Conservation (phyloP, 2,888 invertebrate species). For the Heliothis peltigera region DNA sequence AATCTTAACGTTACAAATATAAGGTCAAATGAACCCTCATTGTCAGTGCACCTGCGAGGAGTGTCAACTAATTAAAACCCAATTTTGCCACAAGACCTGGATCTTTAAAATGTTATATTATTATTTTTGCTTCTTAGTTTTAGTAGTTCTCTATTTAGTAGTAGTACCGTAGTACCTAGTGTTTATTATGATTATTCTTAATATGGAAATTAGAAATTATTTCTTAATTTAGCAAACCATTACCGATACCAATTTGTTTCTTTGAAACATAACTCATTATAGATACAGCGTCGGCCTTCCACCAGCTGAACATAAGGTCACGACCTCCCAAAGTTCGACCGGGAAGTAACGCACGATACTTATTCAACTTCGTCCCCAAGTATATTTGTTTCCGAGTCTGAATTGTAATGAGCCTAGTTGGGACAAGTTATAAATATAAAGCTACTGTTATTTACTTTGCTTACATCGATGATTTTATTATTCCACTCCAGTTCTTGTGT, state of each 20-base stretch:
- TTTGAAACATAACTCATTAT: not conserved
- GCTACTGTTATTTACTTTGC: slow-evolving; percentile 13
- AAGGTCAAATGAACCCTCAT: no score
- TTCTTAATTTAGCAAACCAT: not conserved
- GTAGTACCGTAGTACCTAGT: no score
- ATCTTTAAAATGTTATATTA: no score
- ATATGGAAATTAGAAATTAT: not conserved
- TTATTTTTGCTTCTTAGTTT: no score
- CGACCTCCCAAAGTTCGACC: slow-evolving; percentile 31
- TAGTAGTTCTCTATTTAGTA: no score
- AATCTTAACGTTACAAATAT: no score
- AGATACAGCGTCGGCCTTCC: slow-evolving; percentile 20
- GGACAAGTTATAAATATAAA: slow-evolving; percentile 38
- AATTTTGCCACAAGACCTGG: no score
- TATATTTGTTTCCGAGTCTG: slow-evolving; percentile 35
- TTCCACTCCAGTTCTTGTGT: slow-evolving; percentile 31
- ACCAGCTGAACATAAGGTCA: slow-evolving; percentile 1
- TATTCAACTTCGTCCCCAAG: slow-evolving; percentile 35
- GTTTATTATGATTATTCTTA: no score
- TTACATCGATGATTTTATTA: slow-evolving; percentile 44
- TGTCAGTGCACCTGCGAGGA: no score
- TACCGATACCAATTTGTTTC: slow-evolving; percentile 18
- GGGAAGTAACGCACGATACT: slow-evolving; percentile 30
- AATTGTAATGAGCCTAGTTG: slow-evolving; percentile 47
- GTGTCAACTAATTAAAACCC: no score